Evolutionary conservation across 2,797 vertebrate species (phyloP).

Genomic region (Malacoctenus gilli): DNA sequence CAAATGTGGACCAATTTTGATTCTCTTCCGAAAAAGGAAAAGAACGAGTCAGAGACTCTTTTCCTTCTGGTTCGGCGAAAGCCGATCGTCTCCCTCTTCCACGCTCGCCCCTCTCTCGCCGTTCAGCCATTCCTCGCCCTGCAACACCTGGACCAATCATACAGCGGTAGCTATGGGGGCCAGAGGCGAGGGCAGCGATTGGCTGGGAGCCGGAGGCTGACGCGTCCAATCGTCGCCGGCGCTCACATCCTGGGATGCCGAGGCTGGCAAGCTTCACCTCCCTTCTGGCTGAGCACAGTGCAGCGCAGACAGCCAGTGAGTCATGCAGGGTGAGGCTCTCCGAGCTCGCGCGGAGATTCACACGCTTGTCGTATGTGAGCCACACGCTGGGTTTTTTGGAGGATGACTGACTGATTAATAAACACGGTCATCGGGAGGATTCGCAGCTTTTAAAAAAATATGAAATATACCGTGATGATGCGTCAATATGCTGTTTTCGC

Average conservation of each 20-base stretch:
- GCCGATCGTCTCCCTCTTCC: constrained; percentile 29
- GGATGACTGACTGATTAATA: constrained; percentile 15
- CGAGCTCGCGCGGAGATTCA: constrained; percentile 36
- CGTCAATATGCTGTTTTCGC: no score
- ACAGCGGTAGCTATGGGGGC: constrained; percentile 68
- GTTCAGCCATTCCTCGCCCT: constrained; percentile 70
- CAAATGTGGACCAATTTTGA: background rate
- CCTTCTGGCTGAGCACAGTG: constrained; percentile 59
- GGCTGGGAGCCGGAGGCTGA: constrained; percentile 65
- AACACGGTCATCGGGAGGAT: constrained; percentile 1
- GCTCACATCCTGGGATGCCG: constrained; percentile 65
- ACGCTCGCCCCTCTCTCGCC: constrained; percentile 21
- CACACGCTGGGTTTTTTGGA: constrained; percentile 10
- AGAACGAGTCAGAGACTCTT: background rate
- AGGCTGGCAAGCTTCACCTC: constrained; percentile 59
- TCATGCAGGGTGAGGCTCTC: constrained; percentile 74
- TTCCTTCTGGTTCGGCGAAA: constrained; percentile 29
- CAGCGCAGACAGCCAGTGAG: constrained; percentile 68
- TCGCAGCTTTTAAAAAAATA: no score
- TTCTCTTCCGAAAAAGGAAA: constrained; percentile 2
- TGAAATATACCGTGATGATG: no score
- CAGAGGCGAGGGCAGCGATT: constrained; percentile 64
- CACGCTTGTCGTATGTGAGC: constrained; percentile 13
- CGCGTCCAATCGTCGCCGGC: constrained; percentile 68
- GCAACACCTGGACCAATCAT: constrained; percentile 83